phyloP scores from a whole-genome alignment of 2,888 invertebrate species.

The Dryobota labecula region DNA sequence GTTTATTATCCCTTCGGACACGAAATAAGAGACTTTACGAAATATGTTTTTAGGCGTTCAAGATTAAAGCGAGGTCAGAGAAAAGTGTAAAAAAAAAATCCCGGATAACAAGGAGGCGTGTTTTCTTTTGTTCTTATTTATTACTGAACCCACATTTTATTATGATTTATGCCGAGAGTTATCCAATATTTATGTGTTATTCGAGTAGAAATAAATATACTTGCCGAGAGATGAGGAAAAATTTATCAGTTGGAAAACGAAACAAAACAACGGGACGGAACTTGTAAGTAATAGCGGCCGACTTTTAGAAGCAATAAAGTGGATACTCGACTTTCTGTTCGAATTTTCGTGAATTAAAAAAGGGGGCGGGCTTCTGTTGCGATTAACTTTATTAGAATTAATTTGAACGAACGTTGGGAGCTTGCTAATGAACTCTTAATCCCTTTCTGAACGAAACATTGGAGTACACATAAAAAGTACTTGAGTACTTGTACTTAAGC shows the following conservation, averaged over 20 bases:
- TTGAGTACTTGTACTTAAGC: slow-evolving; percentile 32
- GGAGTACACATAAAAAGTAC: slow-evolving; percentile 31
- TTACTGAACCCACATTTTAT: slow-evolving; percentile 44
- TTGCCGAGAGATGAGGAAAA: slow-evolving; percentile 24
- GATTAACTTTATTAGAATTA: slow-evolving; percentile 88
- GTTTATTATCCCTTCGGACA: slow-evolving; percentile 44
- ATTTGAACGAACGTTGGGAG: slow-evolving; percentile 77
- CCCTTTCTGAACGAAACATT: slow-evolving; percentile 68
- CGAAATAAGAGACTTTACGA: slow-evolving; percentile 34
- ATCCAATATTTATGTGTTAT: slow-evolving; percentile 51
- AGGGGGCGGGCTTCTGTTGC: slow-evolving; percentile 72
- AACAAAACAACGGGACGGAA: slow-evolving; percentile 53
- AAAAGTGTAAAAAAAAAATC: slow-evolving; percentile 43
- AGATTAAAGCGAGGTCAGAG: slow-evolving; percentile 48
- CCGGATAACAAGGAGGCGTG: slow-evolving; percentile 34
- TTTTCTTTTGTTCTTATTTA: slow-evolving; percentile 52
- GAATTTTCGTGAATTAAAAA: slow-evolving; percentile 77
- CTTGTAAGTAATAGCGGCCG: slow-evolving; percentile 66
- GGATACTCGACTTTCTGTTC: slow-evolving; percentile 68
- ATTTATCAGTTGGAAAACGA: slow-evolving; percentile 48
- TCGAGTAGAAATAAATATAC: slow-evolving; percentile 51
- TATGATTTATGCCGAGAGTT: slow-evolving; percentile 50
- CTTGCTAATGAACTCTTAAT: slow-evolving; percentile 82
- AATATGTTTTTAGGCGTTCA: slow-evolving; percentile 43
- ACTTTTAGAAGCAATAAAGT: slow-evolving; percentile 75